Conservation (phyloP, 1,140 invertebrate species). For the Ceratoteleas bidentatus region DNA sequence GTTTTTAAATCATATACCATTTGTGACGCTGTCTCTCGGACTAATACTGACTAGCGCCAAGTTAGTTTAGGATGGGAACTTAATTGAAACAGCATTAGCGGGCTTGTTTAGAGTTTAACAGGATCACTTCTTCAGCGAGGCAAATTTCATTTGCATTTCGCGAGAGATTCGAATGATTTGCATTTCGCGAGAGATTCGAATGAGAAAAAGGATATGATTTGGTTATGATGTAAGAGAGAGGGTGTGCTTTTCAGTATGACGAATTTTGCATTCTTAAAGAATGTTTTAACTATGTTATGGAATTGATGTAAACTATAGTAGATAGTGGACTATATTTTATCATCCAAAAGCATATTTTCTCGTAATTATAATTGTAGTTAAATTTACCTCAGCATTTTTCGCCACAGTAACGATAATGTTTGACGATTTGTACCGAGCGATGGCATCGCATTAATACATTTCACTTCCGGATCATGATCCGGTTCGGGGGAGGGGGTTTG, state of each 20-base stretch:
- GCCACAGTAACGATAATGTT: constrained; percentile 21
- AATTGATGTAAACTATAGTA: too few species aligned
- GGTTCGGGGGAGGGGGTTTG: background rate
- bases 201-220: too few species aligned
- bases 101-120: constrained; percentile 62
- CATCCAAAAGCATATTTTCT: background rate
- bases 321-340: too few species aligned
- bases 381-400: too few species aligned
- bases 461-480: constrained; percentile 2
- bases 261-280: too few species aligned
- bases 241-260: too few species aligned
- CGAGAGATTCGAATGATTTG: constrained; percentile 14
- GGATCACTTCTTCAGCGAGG: constrained; percentile 43
- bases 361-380: background rate
- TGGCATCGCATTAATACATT: constrained; percentile 27
- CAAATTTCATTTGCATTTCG: constrained; percentile 51
- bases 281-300: too few species aligned
- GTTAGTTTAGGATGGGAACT: constrained; percentile 56
- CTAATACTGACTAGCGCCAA: constrained; percentile 40
- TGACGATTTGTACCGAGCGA: constrained; percentile 17
- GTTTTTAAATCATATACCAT: too few species aligned
- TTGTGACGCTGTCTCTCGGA: too few species aligned
- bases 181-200: constrained; percentile 1
- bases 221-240: too few species aligned
- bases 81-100: constrained; percentile 54